These are phyloP conservation scores for Mustelus asterias DNA, from an alignment of 2,113 vertebrate species.

Conservation along the genomic window DNA sequence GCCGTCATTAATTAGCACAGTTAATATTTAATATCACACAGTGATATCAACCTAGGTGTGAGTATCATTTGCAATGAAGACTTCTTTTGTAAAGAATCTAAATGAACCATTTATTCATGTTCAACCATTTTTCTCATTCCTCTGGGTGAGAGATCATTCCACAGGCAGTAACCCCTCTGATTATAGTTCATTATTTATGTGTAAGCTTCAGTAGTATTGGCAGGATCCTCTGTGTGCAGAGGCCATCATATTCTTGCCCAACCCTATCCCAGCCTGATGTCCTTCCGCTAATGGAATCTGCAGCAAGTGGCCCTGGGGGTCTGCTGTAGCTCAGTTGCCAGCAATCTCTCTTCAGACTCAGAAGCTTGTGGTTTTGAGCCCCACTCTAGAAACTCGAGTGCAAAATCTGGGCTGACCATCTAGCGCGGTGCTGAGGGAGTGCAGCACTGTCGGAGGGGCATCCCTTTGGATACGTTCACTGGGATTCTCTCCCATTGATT, in stretches of 20 bases:
- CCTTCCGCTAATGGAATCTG: not conserved
- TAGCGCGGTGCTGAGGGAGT: not conserved
- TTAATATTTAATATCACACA: not conserved
- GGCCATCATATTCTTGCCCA: not conserved
- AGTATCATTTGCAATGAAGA: not conserved
- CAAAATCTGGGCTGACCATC: not conserved
- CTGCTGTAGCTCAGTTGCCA: not conserved
- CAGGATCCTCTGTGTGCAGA: not conserved
- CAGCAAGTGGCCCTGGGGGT: not conserved
- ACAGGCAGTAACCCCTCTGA: not conserved
- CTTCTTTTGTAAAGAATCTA: not conserved
- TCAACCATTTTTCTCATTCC: not conserved
- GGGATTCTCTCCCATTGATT: too few relatives aligned
- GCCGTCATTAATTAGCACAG: not conserved
- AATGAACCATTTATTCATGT: not conserved
- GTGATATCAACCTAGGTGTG: not conserved
- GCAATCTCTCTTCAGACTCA: not conserved
- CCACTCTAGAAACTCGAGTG: not conserved
- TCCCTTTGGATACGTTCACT: not conserved
- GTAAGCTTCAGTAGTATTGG: not conserved
- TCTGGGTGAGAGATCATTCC: not conserved
- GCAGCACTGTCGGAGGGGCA: not conserved
- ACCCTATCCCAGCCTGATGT: not conserved
- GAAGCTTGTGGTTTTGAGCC: not conserved
- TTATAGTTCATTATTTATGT: conserved; percentile 1